Evolutionary conservation across 2,113 vertebrate genomes (phyloP), one percentile per base, ranked within the genome.

Genomic region (Gasterosteus aculeatus): DNA sequence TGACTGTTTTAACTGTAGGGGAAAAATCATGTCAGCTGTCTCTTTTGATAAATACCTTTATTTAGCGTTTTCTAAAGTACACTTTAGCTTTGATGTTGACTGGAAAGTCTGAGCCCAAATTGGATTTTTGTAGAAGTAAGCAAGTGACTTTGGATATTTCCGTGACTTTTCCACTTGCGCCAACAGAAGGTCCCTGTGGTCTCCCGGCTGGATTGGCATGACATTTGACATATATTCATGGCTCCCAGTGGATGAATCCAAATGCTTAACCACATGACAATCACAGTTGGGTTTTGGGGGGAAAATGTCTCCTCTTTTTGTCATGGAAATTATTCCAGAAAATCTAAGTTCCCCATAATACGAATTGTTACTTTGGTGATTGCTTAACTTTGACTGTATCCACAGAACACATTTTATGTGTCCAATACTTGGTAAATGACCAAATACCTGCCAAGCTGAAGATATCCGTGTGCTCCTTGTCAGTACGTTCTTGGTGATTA

Each of bases 1-100:
- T 46, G 16, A 46, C 49, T 66, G 35, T 80, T 84, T 76, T 65
- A 79, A 68, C 15, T 72, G 31, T 64, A 69, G 35, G 31, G 31
- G 47, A 54, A 71, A 57, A 31, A 58, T 38, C 29, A 53, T 64
- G 64, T 39, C 63, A 49, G 59, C 54, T 65, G 29, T 66, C 71
- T 26, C 7, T 39, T 77, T 68, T 56, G 26, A 72, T 53, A 19
- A 38, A 60, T 6, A 22, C 18, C 12, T 38, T 72, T 66, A 10
- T 18, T n/a, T 80, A 19, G 33, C 38, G 22, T 33, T 80, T 69
- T 65, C 8, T 33, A 33, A 57, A 46, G 51, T 49, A 29, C 44
- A 69, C 58, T n/a, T 69, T 5, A 22, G 12, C 42, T n/a, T 29
- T 38, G 35, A 15, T 69, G 51, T 39, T 65, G 15, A 63, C 5